Conservation (phyloP, 1,140 invertebrate genomes). For the Rhysida immarginata region DNA sequence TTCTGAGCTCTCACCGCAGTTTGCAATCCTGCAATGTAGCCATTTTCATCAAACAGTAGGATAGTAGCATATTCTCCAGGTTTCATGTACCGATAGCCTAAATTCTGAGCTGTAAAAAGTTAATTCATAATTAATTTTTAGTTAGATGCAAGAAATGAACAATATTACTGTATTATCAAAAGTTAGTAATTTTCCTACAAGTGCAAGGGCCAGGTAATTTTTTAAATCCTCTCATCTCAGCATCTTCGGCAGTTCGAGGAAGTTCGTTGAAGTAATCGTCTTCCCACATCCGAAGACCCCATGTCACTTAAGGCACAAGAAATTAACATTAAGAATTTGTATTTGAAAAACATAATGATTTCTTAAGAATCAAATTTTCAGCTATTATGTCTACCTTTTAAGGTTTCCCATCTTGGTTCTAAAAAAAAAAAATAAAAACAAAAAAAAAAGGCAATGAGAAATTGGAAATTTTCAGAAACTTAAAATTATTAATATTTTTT, state of each 20-base stretch:
- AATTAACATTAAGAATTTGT: neutral
- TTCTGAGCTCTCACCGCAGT: no score
- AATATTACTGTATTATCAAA: no score
- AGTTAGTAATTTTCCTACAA: neutral
- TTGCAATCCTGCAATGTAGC: slow-evolving; percentile 28
- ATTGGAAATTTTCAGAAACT: neutral
- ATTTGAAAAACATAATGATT: neutral
- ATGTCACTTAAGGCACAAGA: slow-evolving; percentile 10
- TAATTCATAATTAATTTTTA: neutral
- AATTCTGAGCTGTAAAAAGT: slow-evolving; percentile 16
- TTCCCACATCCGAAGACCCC: slow-evolving; percentile 10
- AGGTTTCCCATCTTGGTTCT: slow-evolving; percentile 14
- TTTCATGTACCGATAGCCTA: slow-evolving; percentile 25
- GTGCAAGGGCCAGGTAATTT: slow-evolving; percentile 3
- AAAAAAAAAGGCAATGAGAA: no score
- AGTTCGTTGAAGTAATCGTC: slow-evolving; percentile 7
- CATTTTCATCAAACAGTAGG: slow-evolving; percentile 25
- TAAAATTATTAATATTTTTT: neutral
- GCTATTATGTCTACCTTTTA: no score
- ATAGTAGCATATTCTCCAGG: slow-evolving; percentile 21
- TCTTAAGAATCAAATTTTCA: neutral
- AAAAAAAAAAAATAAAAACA: slow-evolving; percentile 6
- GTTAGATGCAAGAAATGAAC: no score
- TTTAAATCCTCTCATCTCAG: neutral
- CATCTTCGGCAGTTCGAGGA: slow-evolving; percentile 1